Conservation (phyloP, 2,888 invertebrate genomes). For the Phortica magna region DNA sequence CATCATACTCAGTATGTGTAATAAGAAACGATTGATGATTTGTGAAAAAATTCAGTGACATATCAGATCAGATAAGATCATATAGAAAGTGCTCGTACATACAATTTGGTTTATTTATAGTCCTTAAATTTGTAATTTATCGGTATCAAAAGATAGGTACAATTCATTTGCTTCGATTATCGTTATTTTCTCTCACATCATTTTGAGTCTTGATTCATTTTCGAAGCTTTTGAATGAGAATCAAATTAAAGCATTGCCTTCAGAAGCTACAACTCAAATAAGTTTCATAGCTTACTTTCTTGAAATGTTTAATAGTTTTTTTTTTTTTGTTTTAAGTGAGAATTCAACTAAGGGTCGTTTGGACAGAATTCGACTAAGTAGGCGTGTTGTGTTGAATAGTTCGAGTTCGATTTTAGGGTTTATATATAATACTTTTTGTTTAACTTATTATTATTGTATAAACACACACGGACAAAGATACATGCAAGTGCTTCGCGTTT, state of each 20-base stretch:
- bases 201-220: neutral
- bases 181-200: neutral
- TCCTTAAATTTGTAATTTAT: slow-evolving; percentile 73
- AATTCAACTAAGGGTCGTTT: slow-evolving; percentile 21
- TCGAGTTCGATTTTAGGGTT: neutral
- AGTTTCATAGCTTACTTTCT: neutral
- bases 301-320: neutral
- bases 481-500: slow-evolving; percentile 17
- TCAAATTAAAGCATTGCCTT: neutral
- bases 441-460: neutral
- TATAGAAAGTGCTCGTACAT: neutral
- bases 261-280: neutral
- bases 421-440: neutral
- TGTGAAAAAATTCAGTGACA: slow-evolving; percentile 30
- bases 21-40: neutral
- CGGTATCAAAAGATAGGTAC: slow-evolving; percentile 74
- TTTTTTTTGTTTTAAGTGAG: neutral
- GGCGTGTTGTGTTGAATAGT: neutral
- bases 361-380: slow-evolving; percentile 23
- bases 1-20: slow-evolving; percentile 7
- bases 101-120: slow-evolving; percentile 55
- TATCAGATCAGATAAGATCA: neutral
- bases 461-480: slow-evolving; percentile 3
- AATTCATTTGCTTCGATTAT: slow-evolving; percentile 59
- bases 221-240: neutral